phyloP scores from a whole-genome alignment of 1,140 invertebrate species.

The Drosophila sechellia region DNA sequence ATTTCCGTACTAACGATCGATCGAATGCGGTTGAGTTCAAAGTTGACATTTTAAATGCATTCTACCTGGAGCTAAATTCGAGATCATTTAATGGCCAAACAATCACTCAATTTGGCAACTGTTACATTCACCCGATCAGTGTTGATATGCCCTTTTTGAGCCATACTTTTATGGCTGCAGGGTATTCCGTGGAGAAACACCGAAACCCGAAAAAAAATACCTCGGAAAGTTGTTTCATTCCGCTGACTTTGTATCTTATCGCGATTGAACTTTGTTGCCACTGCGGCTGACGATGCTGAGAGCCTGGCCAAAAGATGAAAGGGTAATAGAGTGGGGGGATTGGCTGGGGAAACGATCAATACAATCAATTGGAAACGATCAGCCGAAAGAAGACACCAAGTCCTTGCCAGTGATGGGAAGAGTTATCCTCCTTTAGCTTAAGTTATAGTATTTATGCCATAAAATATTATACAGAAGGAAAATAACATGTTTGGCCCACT shows the following conservation, averaged over 20 bases:
- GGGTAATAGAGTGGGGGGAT: conserved; percentile 1
- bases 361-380: conserved; percentile 60
- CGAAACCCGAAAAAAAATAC: conserved; percentile 16
- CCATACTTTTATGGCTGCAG: conserved; percentile 52
- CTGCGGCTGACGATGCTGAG: conserved; percentile 44
- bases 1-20: neutral
- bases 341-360: conserved; percentile 51
- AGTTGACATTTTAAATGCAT: conserved; percentile 41
- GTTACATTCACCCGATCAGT: conserved; percentile 58
- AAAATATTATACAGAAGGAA: no score
- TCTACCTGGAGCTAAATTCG: conserved; percentile 36
- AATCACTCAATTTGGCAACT: conserved; percentile 41
- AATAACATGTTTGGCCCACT: no score
- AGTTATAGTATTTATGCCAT: neutral
- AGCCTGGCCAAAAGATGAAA: conserved; percentile 27
- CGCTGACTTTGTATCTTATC: conserved; percentile 56
- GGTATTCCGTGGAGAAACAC: conserved; percentile 51
- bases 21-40: conserved; percentile 1
- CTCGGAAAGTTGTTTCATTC: conserved; percentile 49
- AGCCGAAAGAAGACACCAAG: conserved; percentile 36
- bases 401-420: conserved; percentile 27
- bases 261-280: conserved; percentile 79
- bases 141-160: conserved; percentile 63
- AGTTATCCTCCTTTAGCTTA: neutral
- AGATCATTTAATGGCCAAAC: conserved; percentile 25